These are phyloP conservation scores for Tetragnatha montana DNA, from an alignment of 2,888 invertebrate genomes.

Conservation along the genomic window DNA sequence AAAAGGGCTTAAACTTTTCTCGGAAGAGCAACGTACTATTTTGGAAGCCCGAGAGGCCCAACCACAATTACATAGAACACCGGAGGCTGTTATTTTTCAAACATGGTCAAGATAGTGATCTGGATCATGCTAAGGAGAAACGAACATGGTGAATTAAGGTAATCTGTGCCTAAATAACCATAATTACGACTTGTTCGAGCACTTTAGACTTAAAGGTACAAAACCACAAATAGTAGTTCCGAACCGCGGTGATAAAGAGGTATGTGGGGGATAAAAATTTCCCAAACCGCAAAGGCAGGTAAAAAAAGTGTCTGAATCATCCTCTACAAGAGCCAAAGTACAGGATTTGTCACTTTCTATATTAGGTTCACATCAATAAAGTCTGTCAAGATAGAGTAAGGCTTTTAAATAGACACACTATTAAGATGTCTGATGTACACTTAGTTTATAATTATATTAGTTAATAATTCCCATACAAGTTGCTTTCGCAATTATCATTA, in stretches of 20 bases:
- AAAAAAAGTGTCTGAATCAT: neutral
- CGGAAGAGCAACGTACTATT: too few relatives aligned
- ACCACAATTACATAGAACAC: neutral
- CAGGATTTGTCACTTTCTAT: too few relatives aligned
- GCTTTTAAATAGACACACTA: too few relatives aligned
- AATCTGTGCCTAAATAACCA: neutral
- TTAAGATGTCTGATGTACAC: too few relatives aligned
- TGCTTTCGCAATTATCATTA: too few relatives aligned
- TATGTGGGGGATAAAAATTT: neutral
- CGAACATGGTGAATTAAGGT: neutral
- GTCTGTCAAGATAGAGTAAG: too few relatives aligned
- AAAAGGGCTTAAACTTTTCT: too few relatives aligned
- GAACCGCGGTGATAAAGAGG: neutral
- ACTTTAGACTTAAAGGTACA: neutral
- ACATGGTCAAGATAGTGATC: neutral
- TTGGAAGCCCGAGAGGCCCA: too few relatives aligned
- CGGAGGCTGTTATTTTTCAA: neutral
- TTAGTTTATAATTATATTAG: too few relatives aligned
- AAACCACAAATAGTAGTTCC: neutral
- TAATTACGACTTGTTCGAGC: neutral
- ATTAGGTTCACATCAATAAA: too few relatives aligned
- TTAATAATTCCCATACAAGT: too few relatives aligned
- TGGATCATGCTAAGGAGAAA: neutral
- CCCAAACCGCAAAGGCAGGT: neutral
- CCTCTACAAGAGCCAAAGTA: too few relatives aligned